These are phyloP conservation scores for Nemotelus pantherinus DNA, from an alignment of 2,888 invertebrate genomes.

Conservation along the genomic window DNA sequence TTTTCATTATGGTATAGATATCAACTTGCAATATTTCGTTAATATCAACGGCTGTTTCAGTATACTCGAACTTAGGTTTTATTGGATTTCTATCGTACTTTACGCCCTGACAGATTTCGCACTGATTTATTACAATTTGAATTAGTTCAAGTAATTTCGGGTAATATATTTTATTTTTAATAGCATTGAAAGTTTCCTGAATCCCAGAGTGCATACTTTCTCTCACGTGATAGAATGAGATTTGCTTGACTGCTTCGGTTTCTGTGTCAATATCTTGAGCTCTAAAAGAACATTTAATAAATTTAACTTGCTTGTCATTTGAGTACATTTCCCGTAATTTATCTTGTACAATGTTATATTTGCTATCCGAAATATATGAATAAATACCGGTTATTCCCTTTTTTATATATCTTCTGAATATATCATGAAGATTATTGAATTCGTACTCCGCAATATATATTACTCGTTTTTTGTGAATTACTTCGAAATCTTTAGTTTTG, in stretches of 20 bases:
- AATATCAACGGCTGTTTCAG: slow-evolving; percentile 24
- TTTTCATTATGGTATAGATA: slow-evolving; percentile 20
- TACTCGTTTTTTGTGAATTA: no score
- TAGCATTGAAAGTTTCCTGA: slow-evolving; percentile 44
- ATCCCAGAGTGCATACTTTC: slow-evolving; percentile 50
- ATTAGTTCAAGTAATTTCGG: slow-evolving; percentile 45
- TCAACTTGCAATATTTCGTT: slow-evolving; percentile 28
- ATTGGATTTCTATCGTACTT: not conserved
- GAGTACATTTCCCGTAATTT: slow-evolving; percentile 48
- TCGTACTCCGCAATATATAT: slow-evolving; percentile 37
- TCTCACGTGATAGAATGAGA: slow-evolving; percentile 49
- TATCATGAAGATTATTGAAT: slow-evolving; percentile 27
- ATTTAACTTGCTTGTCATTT: slow-evolving; percentile 31
- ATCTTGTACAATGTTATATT: slow-evolving; percentile 46
- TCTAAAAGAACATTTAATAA: slow-evolving; percentile 45
- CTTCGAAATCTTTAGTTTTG: no score
- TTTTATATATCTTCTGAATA: slow-evolving; percentile 17
- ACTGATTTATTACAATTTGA: not conserved
- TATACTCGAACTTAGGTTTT: slow-evolving; percentile 17
- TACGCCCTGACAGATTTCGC: not conserved
- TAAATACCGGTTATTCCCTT: slow-evolving; percentile 13
- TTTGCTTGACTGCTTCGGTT: slow-evolving; percentile 45
- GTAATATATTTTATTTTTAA: slow-evolving; percentile 49
- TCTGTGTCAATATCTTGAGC: slow-evolving; percentile 43
- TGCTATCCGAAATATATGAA: slow-evolving; percentile 42